These are phyloP conservation scores for Hyppa rectilinea DNA, from an alignment of 2,888 invertebrate genomes.

Conservation along the genomic window DNA sequence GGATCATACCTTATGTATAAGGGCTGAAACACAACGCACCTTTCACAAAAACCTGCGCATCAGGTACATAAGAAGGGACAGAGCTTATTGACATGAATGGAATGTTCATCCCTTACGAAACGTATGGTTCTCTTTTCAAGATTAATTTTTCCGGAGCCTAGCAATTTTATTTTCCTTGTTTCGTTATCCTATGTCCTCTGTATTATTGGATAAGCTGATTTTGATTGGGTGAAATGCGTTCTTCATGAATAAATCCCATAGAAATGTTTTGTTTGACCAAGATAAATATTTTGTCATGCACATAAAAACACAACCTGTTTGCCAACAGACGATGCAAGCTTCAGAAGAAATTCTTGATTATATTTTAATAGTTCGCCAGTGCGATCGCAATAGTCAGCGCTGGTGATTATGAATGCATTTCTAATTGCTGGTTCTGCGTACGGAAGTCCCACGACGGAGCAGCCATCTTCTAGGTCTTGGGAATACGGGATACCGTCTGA, in stretches of 20 bases:
- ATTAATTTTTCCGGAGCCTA: slow-evolving; percentile 69
- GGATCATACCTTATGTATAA: slow-evolving; percentile 86
- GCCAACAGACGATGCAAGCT: slow-evolving; percentile 78
- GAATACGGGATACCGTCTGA: slow-evolving; percentile 82
- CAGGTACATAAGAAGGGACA: slow-evolving; percentile 65
- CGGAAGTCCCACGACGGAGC: slow-evolving; percentile 75
- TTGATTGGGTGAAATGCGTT: slow-evolving; percentile 15
- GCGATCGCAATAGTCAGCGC: slow-evolving; percentile 85
- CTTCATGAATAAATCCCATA: slow-evolving; percentile 11
- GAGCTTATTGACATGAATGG: slow-evolving; percentile 71
- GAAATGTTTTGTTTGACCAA: neutral
- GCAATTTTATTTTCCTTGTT: slow-evolving; percentile 68
- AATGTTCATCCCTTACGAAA: slow-evolving; percentile 71
- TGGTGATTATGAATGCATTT: slow-evolving; percentile 81
- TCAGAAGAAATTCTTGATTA: slow-evolving; percentile 85
- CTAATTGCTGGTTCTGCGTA: slow-evolving; percentile 73
- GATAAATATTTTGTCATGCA: neutral
- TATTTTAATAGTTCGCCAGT: slow-evolving; percentile 83
- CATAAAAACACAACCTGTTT: slow-evolving; percentile 73
- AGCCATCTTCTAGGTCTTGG: slow-evolving; percentile 84
- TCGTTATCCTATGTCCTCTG: slow-evolving; percentile 54
- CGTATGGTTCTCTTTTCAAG: slow-evolving; percentile 67
- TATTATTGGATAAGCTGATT: slow-evolving; percentile 56
- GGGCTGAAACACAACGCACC: slow-evolving; percentile 79
- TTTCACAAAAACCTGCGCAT: slow-evolving; percentile 55